Evolutionary conservation across 1,140 invertebrate species (phyloP), one percentile per base, ranked within the genome.

Genomic region (Lordiphosa mommai): DNA sequence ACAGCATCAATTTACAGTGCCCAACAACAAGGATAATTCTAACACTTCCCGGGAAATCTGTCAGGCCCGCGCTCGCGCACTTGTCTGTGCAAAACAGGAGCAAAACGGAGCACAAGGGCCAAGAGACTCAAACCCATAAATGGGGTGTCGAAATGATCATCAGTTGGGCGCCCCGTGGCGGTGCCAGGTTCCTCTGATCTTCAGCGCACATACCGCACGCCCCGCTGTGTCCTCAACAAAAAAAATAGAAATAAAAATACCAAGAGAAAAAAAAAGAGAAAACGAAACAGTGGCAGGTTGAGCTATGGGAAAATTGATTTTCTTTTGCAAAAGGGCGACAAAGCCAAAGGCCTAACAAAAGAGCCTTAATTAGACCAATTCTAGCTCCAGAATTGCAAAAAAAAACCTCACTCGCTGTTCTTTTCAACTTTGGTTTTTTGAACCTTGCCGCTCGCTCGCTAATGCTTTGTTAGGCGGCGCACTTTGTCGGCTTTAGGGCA

Each of bases 101-200:
- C 3, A 43, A 23, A 37, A 51, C 7, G 46, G 38, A 51, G 48
- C 13, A 37, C 20, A 34, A 43, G 38, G 34, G 48, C 37, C 61
- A n/a, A n/a, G n/a, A n/a, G 61, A 29, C 49, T 29, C 14, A 29
- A 37, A 38, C 17, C 53, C 32, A 51, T 48, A 58, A 67, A 67
- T 67, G 58, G 68, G 68, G 68, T 71, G 63, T 67, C 64, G 64
- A 71, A 71, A 67, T 71, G 43, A 67, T 71, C 66, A 71, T 67
- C 58, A 61, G 66, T 38, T 43, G 40, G 52, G 52, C 58, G 37
- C 57, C 68, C 68, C 52, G 58, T 46, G 36, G 63, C 14, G 63
- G 36, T 12, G 29, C 6, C 20, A 23, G 40, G 32, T 20, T 53
- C 32, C 43, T 69, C 41, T 43, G 59, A 63, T 64, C 49, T 69